Conservation (phyloP, 2,888 invertebrate species). For the Noctua janthina region DNA sequence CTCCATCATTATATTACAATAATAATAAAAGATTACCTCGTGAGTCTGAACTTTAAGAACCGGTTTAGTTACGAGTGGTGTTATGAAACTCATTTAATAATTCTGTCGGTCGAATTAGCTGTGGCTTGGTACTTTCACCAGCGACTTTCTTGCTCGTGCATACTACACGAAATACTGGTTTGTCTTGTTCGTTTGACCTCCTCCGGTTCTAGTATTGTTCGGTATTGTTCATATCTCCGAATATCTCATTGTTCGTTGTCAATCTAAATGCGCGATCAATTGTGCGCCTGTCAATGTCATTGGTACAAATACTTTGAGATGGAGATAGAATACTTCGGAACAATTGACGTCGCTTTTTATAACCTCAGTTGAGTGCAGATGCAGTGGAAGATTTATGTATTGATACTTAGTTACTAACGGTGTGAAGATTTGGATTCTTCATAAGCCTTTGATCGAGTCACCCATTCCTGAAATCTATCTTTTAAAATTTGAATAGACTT, state of each 20-base stretch:
- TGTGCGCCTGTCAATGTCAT: conserved; percentile 76
- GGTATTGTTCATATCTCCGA: conserved; percentile 75
- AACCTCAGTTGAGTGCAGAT: conserved; percentile 20
- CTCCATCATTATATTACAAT: conserved; percentile 75
- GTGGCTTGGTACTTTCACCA: conserved; percentile 86
- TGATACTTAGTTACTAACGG: not conserved
- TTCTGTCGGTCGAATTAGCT: conserved; percentile 83
- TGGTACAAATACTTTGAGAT: conserved; percentile 61
- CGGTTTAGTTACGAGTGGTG: conserved; percentile 83
- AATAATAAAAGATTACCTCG: conserved; percentile 75
- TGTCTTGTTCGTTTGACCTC: conserved; percentile 82
- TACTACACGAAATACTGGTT: conserved; percentile 75
- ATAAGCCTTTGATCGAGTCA: conserved; percentile 31
- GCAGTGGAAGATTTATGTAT: conserved; percentile 26
- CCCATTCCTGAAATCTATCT: not conserved
- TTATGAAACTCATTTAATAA: conserved; percentile 87
- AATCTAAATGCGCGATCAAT: conserved; percentile 72
- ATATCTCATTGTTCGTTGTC: conserved; percentile 77
- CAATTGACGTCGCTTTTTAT: conserved; percentile 35
- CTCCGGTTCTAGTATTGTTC: conserved; percentile 76
- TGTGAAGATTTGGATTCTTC: conserved; percentile 16
- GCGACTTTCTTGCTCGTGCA: conserved; percentile 83
- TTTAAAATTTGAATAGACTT: not conserved
- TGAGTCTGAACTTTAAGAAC: conserved; percentile 73
- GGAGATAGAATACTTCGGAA: conserved; percentile 61